phyloP scores from a whole-genome alignment of 1,140 invertebrate genomes.

The Sweltsa coloradensis region DNA sequence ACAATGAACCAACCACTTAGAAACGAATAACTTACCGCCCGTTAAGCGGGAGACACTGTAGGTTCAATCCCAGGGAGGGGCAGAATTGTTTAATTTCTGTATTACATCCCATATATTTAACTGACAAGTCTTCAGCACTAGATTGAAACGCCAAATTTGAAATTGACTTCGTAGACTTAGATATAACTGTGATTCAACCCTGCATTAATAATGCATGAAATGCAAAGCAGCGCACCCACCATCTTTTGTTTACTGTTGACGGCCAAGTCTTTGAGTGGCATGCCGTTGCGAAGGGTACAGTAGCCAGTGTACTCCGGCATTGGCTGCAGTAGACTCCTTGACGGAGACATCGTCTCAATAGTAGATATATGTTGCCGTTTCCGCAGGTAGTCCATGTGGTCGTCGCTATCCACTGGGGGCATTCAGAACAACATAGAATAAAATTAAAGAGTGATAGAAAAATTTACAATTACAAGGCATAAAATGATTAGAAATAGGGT shows the following conservation, averaged over 20 bases:
- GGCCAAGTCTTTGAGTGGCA: slow-evolving; percentile 43
- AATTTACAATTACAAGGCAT: no score
- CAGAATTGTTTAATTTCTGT: background rate
- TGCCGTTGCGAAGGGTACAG: slow-evolving; percentile 50
- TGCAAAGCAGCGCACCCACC: slow-evolving; percentile 22
- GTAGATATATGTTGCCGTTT: slow-evolving; percentile 61
- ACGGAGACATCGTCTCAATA: slow-evolving; percentile 58
- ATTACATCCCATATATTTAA: slow-evolving; percentile 4
- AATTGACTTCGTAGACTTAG: slow-evolving; percentile 20
- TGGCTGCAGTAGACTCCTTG: slow-evolving; percentile 42
- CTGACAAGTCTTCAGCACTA: slow-evolving; percentile 12
- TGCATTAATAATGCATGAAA: background rate
- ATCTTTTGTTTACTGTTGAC: slow-evolving; percentile 29
- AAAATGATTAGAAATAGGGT: no score
- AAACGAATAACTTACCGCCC: no score
- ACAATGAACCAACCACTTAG: no score
- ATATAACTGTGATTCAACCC: no score
- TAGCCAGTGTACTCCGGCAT: slow-evolving; percentile 44
- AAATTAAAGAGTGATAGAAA: no score
- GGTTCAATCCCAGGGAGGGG: background rate
- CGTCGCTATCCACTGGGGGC: background rate
- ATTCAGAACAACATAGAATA: no score
- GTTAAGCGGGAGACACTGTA: background rate
- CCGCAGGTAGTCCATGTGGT: slow-evolving; percentile 35
- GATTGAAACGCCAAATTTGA: slow-evolving; percentile 15